Percentiles rank a stretch among this genome's conserved stretches.
phyloP scores from a whole-genome alignment of 2,797 vertebrate species.

The Dendrocincla fuliginosa region DNA sequence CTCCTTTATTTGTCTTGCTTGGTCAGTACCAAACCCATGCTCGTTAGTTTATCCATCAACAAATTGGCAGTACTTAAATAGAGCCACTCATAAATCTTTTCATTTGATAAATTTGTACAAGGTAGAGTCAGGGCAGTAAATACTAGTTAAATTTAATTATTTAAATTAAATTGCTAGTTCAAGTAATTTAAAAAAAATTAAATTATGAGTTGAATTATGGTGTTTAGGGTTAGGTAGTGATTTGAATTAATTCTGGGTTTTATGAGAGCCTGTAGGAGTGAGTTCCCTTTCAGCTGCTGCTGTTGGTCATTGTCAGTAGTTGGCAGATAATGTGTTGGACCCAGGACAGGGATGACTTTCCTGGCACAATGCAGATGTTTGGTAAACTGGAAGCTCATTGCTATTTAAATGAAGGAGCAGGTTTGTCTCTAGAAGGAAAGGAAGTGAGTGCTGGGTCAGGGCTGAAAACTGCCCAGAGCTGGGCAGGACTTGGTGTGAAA shows the following conservation, averaged over 20 bases:
- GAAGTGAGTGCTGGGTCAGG: not conserved
- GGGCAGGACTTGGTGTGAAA: not conserved
- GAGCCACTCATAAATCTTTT: not conserved
- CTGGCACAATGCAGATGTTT: not conserved
- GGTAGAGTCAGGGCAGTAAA: not conserved
- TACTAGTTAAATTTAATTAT: not conserved
- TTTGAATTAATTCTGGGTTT: not conserved
- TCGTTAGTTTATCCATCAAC: not conserved
- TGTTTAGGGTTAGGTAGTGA: not conserved
- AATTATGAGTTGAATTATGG: not conserved
- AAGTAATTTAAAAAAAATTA: not conserved
- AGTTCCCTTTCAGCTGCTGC: not conserved
- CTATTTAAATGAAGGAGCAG: not conserved
- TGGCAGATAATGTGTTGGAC: not conserved
- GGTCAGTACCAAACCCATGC: not conserved
- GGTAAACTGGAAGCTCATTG: not conserved
- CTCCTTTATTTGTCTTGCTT: not conserved
- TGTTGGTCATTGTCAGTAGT: fast-evolving
- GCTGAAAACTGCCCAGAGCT: not conserved
- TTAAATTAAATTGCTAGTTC: not conserved
- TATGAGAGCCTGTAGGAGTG: not conserved
- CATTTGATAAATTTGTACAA: not conserved
- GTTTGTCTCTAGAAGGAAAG: not conserved
- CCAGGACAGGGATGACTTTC: not conserved
- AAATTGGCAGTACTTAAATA: not conserved